Percentiles rank a stretch among this genome's conserved stretches.
phyloP scores from a whole-genome alignment of 2,888 invertebrate genomes.

The Limnephilus rhombicus region DNA sequence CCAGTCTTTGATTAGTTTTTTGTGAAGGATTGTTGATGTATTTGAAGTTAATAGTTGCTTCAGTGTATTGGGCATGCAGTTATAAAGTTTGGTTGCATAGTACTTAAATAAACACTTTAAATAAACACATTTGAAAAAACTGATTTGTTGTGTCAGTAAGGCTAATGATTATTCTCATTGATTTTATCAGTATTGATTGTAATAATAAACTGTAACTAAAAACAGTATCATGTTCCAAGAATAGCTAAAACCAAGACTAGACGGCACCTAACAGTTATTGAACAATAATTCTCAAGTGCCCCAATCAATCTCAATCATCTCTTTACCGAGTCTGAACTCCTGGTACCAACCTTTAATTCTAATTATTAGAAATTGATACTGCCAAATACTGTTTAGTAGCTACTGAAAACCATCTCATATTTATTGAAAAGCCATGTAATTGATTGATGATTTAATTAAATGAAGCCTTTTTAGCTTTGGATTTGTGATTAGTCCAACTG shows the following conservation, averaged over 20 bases:
- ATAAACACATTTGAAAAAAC: too few species aligned
- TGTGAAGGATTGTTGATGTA: too few species aligned
- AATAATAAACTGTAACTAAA: neutral
- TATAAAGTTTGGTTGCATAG: too few species aligned
- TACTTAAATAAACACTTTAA: too few species aligned
- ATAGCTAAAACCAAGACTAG: slow-evolving; percentile 6
- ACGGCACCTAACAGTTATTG: neutral
- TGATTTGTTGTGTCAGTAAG: too few species aligned
- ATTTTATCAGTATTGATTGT: neutral
- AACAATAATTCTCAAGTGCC: neutral
- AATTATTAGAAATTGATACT: neutral
- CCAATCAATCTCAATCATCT: neutral
- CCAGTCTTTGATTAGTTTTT: too few species aligned
- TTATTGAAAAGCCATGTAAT: neutral
- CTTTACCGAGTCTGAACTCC: neutral
- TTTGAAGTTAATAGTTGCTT: too few species aligned
- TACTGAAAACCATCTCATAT: neutral
- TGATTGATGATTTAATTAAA: neutral
- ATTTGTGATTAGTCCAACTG: neutral
- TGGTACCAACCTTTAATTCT: neutral
- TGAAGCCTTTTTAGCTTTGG: neutral
- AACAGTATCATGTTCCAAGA: neutral
- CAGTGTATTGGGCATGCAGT: too few species aligned
- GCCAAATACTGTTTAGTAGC: neutral
- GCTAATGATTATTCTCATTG: neutral